A percentile compares a stretch with the other conserved stretches of the same genome.
These are phyloP conservation scores for Cylloceria caligata DNA, from an alignment of 2,888 invertebrate genomes.

Conservation along the genomic window DNA sequence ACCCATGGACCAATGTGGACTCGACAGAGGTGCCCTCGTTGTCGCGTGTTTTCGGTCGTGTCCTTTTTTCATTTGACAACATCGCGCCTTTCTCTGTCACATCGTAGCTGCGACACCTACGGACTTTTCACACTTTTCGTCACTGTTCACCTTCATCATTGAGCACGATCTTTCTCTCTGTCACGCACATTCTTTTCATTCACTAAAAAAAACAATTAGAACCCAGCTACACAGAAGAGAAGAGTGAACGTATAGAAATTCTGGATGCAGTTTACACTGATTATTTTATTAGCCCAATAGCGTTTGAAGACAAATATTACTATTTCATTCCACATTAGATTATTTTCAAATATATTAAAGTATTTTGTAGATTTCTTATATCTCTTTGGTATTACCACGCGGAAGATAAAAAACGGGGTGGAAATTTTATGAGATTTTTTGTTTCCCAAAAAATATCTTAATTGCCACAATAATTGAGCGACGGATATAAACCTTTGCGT, in stretches of 20 bases:
- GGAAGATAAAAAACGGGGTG: too few species aligned
- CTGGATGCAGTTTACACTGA: constrained; percentile 23
- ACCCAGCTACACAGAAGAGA: constrained; percentile 31
- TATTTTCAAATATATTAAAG: too few species aligned
- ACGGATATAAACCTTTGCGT: too few species aligned
- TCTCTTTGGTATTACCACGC: too few species aligned
- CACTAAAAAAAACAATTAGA: constrained; percentile 33
- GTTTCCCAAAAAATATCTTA: too few species aligned
- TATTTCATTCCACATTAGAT: too few species aligned
- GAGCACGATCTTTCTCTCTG: constrained; percentile 22
- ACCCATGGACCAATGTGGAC: constrained; percentile 25
- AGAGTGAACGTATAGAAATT: constrained; percentile 40
- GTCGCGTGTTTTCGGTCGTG: constrained; percentile 47
- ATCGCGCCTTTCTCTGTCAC: constrained; percentile 55
- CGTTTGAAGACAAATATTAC: not conserved
- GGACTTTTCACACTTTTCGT: constrained; percentile 59
- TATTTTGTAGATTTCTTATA: not conserved
- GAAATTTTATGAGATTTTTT: too few species aligned
- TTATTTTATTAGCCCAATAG: not conserved
- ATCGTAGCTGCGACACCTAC: constrained; percentile 36
- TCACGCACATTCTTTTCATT: constrained; percentile 28
- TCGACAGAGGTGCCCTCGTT: constrained; percentile 11
- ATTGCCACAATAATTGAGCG: too few species aligned
- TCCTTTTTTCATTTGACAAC: constrained; percentile 56
- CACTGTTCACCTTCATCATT: constrained; percentile 40